phyloP scores from a whole-genome alignment of 2,888 invertebrate species.

The Gortyna flavago region DNA sequence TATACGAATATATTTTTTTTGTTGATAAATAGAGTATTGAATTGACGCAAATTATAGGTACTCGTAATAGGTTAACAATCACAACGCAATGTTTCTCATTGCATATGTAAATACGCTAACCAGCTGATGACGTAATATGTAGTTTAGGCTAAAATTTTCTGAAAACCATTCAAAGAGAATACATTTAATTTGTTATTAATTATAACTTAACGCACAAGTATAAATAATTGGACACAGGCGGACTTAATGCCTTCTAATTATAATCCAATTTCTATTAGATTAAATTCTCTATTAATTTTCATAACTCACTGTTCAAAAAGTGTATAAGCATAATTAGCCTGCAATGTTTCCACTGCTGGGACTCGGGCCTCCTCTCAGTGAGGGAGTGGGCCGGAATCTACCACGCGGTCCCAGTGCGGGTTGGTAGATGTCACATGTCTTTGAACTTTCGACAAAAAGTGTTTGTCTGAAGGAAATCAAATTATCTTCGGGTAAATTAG shows the following conservation, averaged over 20 bases:
- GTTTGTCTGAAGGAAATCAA: slow-evolving; percentile 57
- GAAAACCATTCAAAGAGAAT: not conserved
- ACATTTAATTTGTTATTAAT: not conserved
- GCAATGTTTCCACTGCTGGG: no score
- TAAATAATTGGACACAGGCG: not conserved
- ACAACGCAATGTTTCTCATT: not conserved
- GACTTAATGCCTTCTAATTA: not conserved
- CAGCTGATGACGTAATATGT: not conserved
- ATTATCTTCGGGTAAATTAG: slow-evolving; percentile 56
- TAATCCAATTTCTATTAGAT: not conserved
- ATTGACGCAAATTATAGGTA: not conserved
- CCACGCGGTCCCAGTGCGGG: no score
- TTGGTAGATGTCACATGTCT: no score
- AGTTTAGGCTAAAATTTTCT: not conserved
- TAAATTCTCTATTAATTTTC: slow-evolving; percentile 21
- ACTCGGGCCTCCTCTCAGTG: no score
- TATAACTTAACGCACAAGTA: not conserved
- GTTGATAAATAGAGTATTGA: not conserved
- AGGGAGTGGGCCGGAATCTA: no score
- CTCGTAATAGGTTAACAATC: not conserved
- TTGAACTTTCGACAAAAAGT: slow-evolving; percentile 30
- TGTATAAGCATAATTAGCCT: no score
- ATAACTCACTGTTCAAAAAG: slow-evolving; percentile 40
- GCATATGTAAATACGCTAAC: not conserved
- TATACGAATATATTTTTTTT: no score